Conservation (phyloP, 2,888 invertebrate species). For the Lampropteryx suffumata region DNA sequence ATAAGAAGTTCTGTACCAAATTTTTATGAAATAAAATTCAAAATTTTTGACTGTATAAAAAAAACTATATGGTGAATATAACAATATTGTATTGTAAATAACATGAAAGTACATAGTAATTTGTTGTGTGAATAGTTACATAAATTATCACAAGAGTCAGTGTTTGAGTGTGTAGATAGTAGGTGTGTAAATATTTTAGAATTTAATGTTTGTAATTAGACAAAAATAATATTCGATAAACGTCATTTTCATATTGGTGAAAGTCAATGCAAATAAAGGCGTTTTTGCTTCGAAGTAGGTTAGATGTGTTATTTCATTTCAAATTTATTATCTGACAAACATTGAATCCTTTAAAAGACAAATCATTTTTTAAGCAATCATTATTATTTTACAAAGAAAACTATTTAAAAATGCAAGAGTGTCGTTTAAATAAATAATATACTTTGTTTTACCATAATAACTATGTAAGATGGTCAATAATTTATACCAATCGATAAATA, state of each 20-base stretch:
- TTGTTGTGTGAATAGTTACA: conserved; percentile 76
- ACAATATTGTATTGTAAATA: conserved; percentile 58
- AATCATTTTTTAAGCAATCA: no score
- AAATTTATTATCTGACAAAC: no score
- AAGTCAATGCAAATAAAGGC: not conserved
- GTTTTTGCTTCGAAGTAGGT: not conserved
- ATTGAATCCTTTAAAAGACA: no score
- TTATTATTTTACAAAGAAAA: no score
- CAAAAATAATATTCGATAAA: conserved; percentile 17
- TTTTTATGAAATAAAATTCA: not conserved
- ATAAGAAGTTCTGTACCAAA: no score
- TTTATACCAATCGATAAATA: no score
- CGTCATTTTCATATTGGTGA: conserved; percentile 5
- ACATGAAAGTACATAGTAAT: conserved; percentile 60
- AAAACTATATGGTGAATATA: conserved; percentile 3
- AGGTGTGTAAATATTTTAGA: conserved; percentile 58
- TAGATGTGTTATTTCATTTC: no score
- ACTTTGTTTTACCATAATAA: no score
- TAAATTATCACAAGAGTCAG: conserved; percentile 65
- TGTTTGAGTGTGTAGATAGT: conserved; percentile 80
- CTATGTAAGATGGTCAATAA: no score
- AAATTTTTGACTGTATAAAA: not conserved
- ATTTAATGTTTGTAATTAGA: conserved; percentile 31
- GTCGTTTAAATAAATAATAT: no score
- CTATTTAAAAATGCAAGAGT: no score